Evolutionary conservation across 1,140 invertebrate genomes (phyloP), one percentile per base, ranked within the genome.

Genomic region (Drosophila teissieri): DNA sequence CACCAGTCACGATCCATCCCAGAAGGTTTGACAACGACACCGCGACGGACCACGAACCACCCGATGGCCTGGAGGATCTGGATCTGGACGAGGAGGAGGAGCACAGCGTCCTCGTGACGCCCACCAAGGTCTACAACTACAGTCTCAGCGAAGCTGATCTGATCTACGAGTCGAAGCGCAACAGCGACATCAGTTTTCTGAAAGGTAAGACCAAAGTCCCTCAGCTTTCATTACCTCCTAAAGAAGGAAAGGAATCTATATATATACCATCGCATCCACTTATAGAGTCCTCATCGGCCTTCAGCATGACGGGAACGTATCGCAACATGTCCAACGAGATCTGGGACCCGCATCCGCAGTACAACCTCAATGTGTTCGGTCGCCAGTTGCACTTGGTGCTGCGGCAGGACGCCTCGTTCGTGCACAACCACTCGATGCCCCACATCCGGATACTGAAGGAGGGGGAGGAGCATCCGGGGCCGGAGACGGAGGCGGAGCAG

Each of bases 341-440:
- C 17, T 96, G 95, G 95, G 95, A 96, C 90, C 95, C 95, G 14
- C 95, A 96, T 93, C 95, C 95, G 2, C 93, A 95, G 62, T 96
- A 96, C 72, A 93, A 94, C 74, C 95, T 96, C 40, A 92, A 93
- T 7, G 95, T 94, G 10, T 96, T 96, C 76, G 95, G 94, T 0
- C 92, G 89, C 45, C 85, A 84, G 37, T 93, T 96, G 73, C 93
- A 94, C 44, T 82, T 96, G 15, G 86, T 93, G 24, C 81, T 96
- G 10, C 88, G 92, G 14, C 94, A 94, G 55, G 94, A 95, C 61
- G 92, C 93, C 6, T 93, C 93, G 31, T 95, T 95, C 64, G 92
- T 95, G 40, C 80, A 90, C 4, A 85, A 93, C 4, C 93, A 94
- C 1, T 93, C 93, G 48, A 88, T 95, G 51, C 93, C 93, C 64